Conservation (phyloP, 2,888 invertebrate genomes). For the Lasiommata megera region DNA sequence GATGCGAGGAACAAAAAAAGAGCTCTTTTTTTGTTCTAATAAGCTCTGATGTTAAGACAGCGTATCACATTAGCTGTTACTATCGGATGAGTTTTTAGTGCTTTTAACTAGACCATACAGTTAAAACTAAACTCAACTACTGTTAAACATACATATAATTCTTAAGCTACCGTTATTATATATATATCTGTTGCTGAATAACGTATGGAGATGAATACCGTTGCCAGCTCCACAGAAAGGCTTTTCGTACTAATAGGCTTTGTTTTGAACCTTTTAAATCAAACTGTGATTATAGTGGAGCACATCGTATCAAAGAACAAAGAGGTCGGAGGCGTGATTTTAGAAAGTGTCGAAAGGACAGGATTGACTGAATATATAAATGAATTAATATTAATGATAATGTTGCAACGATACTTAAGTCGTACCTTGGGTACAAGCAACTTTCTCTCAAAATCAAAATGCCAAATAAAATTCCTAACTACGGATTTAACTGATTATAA, state of each 20-base stretch:
- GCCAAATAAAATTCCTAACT: too few species aligned
- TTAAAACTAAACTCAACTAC: too few species aligned
- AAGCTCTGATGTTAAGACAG: not conserved
- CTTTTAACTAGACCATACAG: too few species aligned
- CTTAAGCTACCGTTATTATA: too few species aligned
- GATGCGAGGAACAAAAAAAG: too few species aligned
- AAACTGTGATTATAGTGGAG: not conserved
- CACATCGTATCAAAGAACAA: not conserved
- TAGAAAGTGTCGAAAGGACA: not conserved
- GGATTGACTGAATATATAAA: not conserved
- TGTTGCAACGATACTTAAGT: too few species aligned
- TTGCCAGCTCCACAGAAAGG: not conserved
- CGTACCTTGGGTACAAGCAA: too few species aligned
- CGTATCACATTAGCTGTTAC: not conserved
- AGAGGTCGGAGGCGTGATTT: not conserved
- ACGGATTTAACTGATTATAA: too few species aligned
- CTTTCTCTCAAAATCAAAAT: too few species aligned
- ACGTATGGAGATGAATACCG: not conserved
- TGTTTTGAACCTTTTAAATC: not conserved
- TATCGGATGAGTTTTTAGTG: too few species aligned
- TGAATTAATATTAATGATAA: not conserved
- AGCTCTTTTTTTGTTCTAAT: conserved; percentile 7
- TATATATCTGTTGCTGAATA: not conserved
- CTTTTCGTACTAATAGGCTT: too few species aligned
- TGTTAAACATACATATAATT: too few species aligned